Evolutionary conservation across 2,888 invertebrate genomes (phyloP), one percentile per base, ranked within the genome.

Genomic region (Drosophila antonietae): DNA sequence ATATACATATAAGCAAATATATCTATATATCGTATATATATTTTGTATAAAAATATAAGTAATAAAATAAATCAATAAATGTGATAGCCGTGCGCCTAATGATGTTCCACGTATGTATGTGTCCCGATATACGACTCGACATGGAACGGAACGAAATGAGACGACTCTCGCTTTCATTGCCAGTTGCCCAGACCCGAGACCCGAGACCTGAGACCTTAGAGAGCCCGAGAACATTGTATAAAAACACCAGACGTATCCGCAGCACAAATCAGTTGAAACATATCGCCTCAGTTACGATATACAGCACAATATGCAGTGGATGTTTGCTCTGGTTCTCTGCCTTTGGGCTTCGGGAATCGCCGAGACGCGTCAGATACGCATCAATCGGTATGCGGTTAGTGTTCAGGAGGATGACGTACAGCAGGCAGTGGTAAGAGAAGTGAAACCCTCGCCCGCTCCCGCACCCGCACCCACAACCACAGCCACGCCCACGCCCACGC

Each of bases 291-390:
- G 49, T 64, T 69, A 72, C 35, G 65, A 73, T 66, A 70, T 67
- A 57, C 23, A 37, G 37, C 53, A 23, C 39, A 75, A 33, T 39
- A 88, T 82, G 79, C 75, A 74, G 67, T 70, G 71, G 68, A 60
- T 65, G 31, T 31, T 81, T 20, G 37, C 49, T 8, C 31, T 75
- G n/a, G 43, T 67, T 53, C 59, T 70, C 23, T 75, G 73, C 61
- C 70, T 83, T 1, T 68, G 82, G 60, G 78, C 67, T 9, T n/a
- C 65, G 28, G 66, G 55, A 12, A 47, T 44, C 28, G 64, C 66
- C 18, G 81, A 88, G 59, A 66, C 82, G 7, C 88, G 89, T 10
- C 92, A 91, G 74, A 84, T 90, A 63, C 89, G 90, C 63, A 85
- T 86, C 23, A 91, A 87, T 71, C 90, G 91, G 1, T 90, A 81